phyloP scores from a whole-genome alignment of 2,888 invertebrate species.

The Hybos culiciformis region DNA sequence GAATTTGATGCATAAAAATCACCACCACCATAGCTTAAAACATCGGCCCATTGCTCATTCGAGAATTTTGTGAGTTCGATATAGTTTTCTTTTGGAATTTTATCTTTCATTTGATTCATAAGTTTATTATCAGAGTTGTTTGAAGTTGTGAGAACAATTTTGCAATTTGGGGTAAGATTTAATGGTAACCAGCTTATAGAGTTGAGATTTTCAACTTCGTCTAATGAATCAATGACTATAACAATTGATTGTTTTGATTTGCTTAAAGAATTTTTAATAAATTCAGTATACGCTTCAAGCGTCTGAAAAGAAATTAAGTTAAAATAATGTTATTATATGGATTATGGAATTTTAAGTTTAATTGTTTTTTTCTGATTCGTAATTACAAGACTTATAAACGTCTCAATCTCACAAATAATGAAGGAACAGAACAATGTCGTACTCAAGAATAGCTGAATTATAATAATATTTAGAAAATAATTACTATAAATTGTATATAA shows the following conservation, averaged over 20 bases:
- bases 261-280: constrained; percentile 35
- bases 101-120: constrained; percentile 20
- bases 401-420: no score
- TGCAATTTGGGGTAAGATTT: constrained; percentile 57
- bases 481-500: no score
- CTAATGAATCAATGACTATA: constrained; percentile 64
- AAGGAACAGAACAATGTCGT: no score
- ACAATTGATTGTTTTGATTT: constrained; percentile 43
- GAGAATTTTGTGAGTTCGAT: constrained; percentile 27
- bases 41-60: constrained; percentile 32
- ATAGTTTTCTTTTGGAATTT: constrained; percentile 27
- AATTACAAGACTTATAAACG: no score
- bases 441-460: no score
- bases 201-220: constrained; percentile 39
- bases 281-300: constrained; percentile 52
- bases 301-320: constrained; percentile 40
- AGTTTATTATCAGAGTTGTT: constrained; percentile 12
- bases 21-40: constrained; percentile 30
- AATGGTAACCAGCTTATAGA: constrained; percentile 64
- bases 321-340: not conserved
- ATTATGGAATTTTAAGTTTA: not conserved
- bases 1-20: constrained; percentile 32
- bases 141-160: constrained; percentile 52
- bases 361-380: not conserved
- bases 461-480: no score